Conservation (phyloP, 2,113 vertebrate species). For the Phylloscopus trochilus region DNA sequence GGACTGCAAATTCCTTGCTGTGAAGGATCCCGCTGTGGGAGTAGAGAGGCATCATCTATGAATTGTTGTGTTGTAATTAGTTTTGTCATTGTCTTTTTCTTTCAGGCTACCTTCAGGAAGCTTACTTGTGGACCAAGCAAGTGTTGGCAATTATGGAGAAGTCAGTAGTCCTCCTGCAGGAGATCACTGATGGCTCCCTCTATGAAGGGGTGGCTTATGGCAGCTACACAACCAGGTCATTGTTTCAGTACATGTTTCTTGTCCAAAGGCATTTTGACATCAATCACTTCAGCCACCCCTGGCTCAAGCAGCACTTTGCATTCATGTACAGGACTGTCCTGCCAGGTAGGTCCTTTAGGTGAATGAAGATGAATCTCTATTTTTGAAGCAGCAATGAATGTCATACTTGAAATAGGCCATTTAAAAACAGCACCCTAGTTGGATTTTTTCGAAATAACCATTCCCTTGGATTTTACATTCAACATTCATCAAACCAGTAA, state of each 20-base stretch:
- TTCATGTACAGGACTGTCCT: conserved; percentile 95
- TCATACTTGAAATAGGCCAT: background rate
- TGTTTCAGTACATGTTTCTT: conserved; percentile 97
- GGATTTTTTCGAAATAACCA: background rate
- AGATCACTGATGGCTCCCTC: conserved; percentile 92
- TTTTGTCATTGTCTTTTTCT: background rate
- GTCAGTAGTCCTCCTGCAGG: conserved; percentile 89
- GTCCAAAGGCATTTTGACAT: conserved; percentile 94
- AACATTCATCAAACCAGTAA: background rate
- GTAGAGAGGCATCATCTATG: background rate
- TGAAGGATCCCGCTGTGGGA: background rate
- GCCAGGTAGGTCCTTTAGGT: conserved; percentile 78
- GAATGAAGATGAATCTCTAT: background rate
- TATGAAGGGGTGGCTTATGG: conserved; percentile 98
- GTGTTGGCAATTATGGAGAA: conserved; percentile 96
- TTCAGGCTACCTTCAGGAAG: conserved; percentile 95
- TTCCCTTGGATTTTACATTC: background rate
- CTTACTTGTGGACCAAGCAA: conserved; percentile 96
- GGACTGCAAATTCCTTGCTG: background rate
- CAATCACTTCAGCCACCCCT: conserved; percentile 92
- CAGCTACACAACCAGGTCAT: conserved; percentile 92
- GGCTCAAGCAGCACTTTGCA: conserved; percentile 95
- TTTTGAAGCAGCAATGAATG: background rate
- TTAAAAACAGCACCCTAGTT: background rate
- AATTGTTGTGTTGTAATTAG: background rate